Conservation (phyloP, 1,140 invertebrate species). For the Elymnias hypermnestra region DNA sequence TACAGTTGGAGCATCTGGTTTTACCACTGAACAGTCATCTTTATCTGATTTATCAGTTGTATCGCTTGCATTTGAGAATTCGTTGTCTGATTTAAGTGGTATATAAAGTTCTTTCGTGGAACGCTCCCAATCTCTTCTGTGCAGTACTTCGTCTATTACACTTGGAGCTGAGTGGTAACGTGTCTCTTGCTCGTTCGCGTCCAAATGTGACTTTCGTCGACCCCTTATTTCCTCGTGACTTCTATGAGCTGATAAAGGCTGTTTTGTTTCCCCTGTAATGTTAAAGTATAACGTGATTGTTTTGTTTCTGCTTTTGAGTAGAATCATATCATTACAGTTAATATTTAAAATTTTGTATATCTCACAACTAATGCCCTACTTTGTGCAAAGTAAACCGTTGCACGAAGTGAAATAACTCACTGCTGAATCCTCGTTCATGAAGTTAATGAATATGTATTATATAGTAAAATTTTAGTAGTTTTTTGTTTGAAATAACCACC, state of each 20-base stretch:
- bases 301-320: no score
- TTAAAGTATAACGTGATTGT: no score
- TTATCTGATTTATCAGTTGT: slow-evolving; percentile 12
- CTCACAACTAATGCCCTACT: no score
- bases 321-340: no score
- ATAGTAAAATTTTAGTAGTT: no score
- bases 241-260: slow-evolving; percentile 48
- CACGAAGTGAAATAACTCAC: no score
- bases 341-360: no score
- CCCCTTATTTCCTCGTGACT: slow-evolving; percentile 61
- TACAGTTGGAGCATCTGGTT: slow-evolving; percentile 16
- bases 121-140: slow-evolving; percentile 61
- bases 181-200: slow-evolving; percentile 24
- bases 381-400: no score
- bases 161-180: slow-evolving; percentile 64
- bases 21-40: slow-evolving; percentile 3
- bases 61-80: slow-evolving; percentile 15
- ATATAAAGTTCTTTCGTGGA: slow-evolving; percentile 56
- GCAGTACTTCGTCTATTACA: slow-evolving; percentile 59
- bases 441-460: no score
- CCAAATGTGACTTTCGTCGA: slow-evolving; percentile 44
- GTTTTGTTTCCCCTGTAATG: slow-evolving; percentile 41
- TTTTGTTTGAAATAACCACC: no score
- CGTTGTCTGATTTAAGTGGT: slow-evolving; percentile 36
- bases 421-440: no score